Base-by-base conservation (phyloP, 2,797 vertebrate species). In the Epinephelus coioides region DNA sequence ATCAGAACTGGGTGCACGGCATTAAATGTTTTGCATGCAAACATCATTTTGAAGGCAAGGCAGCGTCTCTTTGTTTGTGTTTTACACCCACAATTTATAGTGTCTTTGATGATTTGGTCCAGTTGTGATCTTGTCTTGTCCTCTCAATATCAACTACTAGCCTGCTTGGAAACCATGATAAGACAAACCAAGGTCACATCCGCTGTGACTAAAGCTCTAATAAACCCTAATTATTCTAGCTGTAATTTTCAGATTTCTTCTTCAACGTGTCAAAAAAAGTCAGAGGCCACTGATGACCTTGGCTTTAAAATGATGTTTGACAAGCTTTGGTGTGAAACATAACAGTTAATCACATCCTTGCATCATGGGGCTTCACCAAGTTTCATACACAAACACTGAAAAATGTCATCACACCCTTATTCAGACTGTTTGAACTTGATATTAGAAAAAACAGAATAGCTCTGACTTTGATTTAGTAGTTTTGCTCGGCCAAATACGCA, bases 271-370 rank as follows among this genome's bases (percentile, higher is more conserved):
- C n/a, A 49, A 43, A 27, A 74, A 40, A 34, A 49, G 71, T 70
- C 57, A 70, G 60, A 68, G 68, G 79, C 84, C 62, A 34, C 59
- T 2, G 38, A 76, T 56, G 76, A 81, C 78, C 62, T 83, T 82
- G 73, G 56, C 46, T 77, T 79, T 73, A 66, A 86, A 79, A 85
- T 76, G 67, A 86, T 70, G 54, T 53, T 77, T 64, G 78, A 80
- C 12, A n/a, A 61, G 21, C 46, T 74, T 57, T 49, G 70, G 44
- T 49, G 59, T 38, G 61, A 83, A 80, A 79, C 72, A 46, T 81
- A 66, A 84, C 77, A 57, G 73, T 72, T 83, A 79, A 85, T 78
- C 76, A 76, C 73, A 65, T 56, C 30, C 54, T 79, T 69, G 67
- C 25, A 66, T 74, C 57, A 79, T 63, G 63, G 27, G 76, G 38